Base-by-base conservation (phyloP, 2,888 invertebrate species). In the Megastigmus dorsalis region DNA sequence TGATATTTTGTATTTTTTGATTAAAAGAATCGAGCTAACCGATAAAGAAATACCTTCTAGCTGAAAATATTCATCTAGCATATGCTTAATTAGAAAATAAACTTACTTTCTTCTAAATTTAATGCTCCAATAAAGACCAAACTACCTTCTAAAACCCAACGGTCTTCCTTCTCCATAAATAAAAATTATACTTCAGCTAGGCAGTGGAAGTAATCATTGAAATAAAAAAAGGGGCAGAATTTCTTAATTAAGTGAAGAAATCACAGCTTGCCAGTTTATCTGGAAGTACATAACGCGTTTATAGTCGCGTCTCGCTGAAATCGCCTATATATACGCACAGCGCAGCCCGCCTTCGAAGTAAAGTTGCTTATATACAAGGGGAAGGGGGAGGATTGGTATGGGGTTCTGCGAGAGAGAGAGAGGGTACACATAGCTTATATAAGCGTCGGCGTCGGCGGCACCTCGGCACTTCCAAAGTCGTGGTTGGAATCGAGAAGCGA, bases 401-500 rank as follows among this genome's bases (percentile, higher is more conserved):
- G n/a, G n/a, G n/a, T n/a, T n/a, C n/a, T n/a, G 66, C 68, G 63
- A 41, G 66, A 26, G 60, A 52, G 62, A 62, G 71, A 75, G 71
- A 75, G 73, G 67, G 75, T n/a, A 72, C 33, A 69, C 72, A 76
- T 71, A 74, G 75, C 77, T 77, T 74, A 75, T 76, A 75, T 77
- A 78, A 55, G 36, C 33, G 18, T 3, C 20, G n/a, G n/a, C n/a
- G n/a, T n/a, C n/a, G n/a, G n/a, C n/a, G n/a, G n/a, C n/a, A n/a
- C n/a, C 7, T 7, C 10, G 20, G 18, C 71, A 78, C 76, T 77
- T 77, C 70, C 71, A 76, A 80, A 80, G 72, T 80, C 72, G 70
- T 63, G 78, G 63, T 59, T 18, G 72, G 65, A 79, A 79, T 79
- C 75, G 79, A 77, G 79, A 80, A 79, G 79, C 79, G 79, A 79